phyloP scores from a whole-genome alignment of 2,888 invertebrate species.

The Antheraea assamensis region DNA sequence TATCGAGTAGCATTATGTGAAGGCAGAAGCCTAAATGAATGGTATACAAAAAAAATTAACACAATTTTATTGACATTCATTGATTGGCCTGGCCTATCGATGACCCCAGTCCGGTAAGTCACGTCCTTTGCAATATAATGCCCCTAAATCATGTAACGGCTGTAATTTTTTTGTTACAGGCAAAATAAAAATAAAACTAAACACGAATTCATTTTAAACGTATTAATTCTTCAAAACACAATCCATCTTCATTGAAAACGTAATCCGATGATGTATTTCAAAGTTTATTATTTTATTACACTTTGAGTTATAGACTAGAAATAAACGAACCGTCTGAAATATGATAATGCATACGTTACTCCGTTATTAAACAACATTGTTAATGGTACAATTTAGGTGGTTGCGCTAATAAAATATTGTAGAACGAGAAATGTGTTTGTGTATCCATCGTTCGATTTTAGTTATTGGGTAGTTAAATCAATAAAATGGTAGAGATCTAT shows the following conservation, averaged over 20 bases:
- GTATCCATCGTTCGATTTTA: background rate
- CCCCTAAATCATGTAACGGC: no score
- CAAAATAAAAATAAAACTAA: background rate
- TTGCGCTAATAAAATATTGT: background rate
- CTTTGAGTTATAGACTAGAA: background rate
- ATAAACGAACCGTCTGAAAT: background rate
- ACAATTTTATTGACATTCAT: no score
- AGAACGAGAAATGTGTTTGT: background rate
- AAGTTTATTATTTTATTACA: background rate
- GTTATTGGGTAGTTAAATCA: no score
- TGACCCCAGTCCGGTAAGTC: no score
- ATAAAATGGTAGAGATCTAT: no score
- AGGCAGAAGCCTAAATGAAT: no score
- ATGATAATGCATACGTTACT: background rate
- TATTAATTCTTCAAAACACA: conserved; percentile 2
- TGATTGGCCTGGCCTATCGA: no score
- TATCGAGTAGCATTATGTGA: no score
- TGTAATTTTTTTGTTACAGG: no score
- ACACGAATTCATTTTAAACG: background rate
- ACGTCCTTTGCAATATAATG: no score
- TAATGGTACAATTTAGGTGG: background rate
- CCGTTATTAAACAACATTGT: background rate
- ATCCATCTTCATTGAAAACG: conserved; percentile 11
- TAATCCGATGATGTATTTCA: conserved; percentile 7
- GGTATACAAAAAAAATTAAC: no score